Evolutionary conservation across 1,140 invertebrate species (phyloP), one percentile per base, ranked within the genome.

Genomic region (Drosophila ogumai): DNA sequence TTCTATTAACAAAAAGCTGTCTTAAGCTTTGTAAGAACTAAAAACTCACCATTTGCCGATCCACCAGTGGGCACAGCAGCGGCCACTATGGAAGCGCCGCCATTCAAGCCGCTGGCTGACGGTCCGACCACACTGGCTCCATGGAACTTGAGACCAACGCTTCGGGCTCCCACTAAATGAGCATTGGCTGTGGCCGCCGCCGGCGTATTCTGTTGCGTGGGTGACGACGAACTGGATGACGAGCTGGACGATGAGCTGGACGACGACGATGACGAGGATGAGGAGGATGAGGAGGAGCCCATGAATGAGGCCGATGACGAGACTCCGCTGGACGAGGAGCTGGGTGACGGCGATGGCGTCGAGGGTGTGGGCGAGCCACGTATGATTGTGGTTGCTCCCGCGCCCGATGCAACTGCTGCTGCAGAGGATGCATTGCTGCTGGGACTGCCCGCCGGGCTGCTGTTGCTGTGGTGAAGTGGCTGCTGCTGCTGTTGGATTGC

Each of bases 341-440:
- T 90, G 15, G 91, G 91, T 55, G 91, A 92, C 22, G 91, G 91
- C 36, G 91, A 92, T 31, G 91, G 91, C 7, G 91, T 92, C 50
- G 91, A 92, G 55, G 91, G 91, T 50, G 91, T 92, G n/a, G 91
- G 91, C 17, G 91, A 92, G 25, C 82, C 91, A 50, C 91, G 85
- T 46, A 73, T 92, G 7, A 81, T 40, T 31, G 79, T 82, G 61
- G 61, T 41, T 32, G 41, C 49, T 52, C 40, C 36, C 9, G 50
- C 19, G 25, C 49, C 50, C 10, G 57, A 8, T 41, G 46, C 31
- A 36, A 40, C n/a, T 32, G 31, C n/a, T 32, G 31, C 41, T 17
- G 22, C 46, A 28, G 40, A 17, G 8, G 41, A 12, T 19, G 28
- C 49, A 59, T 43, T 76, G 68, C 63, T 72, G 13, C 6, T 55